Conservation (phyloP, 1,140 invertebrate species). For the Papilio xuthus region DNA sequence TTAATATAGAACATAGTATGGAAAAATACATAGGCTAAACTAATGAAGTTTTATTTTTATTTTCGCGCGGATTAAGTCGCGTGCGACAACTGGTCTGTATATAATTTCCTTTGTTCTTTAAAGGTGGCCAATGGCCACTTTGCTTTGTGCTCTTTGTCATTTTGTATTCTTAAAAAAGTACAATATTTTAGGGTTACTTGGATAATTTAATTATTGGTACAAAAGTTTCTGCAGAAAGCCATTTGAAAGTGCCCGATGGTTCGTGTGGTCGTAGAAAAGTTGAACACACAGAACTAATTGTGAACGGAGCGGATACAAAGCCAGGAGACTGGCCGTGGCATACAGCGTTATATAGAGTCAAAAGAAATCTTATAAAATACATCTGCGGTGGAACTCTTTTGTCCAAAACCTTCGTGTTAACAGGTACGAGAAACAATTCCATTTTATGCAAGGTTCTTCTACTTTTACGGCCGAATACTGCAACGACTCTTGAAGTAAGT, state of each 20-base stretch:
- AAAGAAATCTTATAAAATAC: slow-evolving; percentile 14
- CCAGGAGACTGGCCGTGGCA: slow-evolving; percentile 35
- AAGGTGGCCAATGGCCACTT: too few relatives aligned
- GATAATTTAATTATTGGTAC: slow-evolving; percentile 10
- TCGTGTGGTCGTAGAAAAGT: slow-evolving; percentile 32
- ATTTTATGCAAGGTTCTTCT: too few relatives aligned
- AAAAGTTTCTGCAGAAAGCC: slow-evolving; percentile 24
- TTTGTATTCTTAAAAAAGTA: too few relatives aligned
- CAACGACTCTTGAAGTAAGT: too few relatives aligned
- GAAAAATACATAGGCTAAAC: too few relatives aligned
- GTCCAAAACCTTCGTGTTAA: slow-evolving; percentile 27
- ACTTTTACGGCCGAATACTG: too few relatives aligned
- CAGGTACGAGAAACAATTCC: not conserved
- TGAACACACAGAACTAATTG: slow-evolving; percentile 27
- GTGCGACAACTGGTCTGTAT: too few relatives aligned
- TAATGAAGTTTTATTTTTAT: too few relatives aligned
- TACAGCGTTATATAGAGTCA: slow-evolving; percentile 1
- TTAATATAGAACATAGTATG: too few relatives aligned
- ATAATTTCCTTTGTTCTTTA: too few relatives aligned
- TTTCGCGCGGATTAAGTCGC: too few relatives aligned
- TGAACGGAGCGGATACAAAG: slow-evolving; percentile 29
- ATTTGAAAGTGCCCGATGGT: slow-evolving; percentile 30
- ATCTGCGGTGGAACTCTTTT: slow-evolving; percentile 34
- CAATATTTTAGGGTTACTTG: slow-evolving; percentile 27
- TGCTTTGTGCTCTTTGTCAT: too few relatives aligned